phyloP scores from a whole-genome alignment of 2,113 vertebrate genomes.

The Calyptomena viridis region DNA sequence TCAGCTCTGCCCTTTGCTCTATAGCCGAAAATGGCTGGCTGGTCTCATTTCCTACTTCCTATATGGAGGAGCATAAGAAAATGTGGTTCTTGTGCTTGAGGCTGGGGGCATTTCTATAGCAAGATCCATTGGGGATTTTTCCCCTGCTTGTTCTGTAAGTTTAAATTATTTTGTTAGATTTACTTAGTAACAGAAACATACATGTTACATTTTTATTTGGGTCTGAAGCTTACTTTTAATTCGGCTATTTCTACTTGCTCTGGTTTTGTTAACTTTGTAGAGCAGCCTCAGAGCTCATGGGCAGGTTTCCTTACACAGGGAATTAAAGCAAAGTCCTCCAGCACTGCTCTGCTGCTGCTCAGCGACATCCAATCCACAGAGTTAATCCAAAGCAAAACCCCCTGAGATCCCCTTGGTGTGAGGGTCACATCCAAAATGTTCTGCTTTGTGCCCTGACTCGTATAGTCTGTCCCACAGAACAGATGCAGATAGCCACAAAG shows the following conservation, averaged over 20 bases:
- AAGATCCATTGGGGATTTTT: not conserved
- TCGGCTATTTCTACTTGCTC: not conserved
- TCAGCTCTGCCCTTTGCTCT: not conserved
- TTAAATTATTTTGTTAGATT: not conserved
- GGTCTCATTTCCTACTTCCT: not conserved
- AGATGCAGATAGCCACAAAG: not conserved
- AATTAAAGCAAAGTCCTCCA: not conserved
- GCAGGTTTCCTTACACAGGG: rapidly evolving
- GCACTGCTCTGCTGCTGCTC: not conserved
- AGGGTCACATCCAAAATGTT: not conserved
- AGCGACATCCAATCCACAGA: too few relatives aligned
- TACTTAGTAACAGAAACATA: rapidly evolving
- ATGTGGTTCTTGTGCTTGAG: not conserved
- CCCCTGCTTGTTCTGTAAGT: not conserved
- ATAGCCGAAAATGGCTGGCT: rapidly evolving
- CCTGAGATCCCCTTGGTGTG: not conserved
- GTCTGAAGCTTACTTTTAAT: not conserved
- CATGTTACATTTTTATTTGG: rapidly evolving
- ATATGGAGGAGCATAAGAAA: not conserved
- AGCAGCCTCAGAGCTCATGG: not conserved
- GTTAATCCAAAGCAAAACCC: not conserved
- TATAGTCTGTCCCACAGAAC: not conserved
- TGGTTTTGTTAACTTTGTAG: not conserved
- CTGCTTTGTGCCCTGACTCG: not conserved
- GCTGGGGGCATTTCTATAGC: too few relatives aligned